Percentiles rank a stretch among this genome's conserved stretches.
These are phyloP conservation scores for Poecilus cupreus DNA, from an alignment of 2,888 invertebrate genomes.

Conservation along the genomic window DNA sequence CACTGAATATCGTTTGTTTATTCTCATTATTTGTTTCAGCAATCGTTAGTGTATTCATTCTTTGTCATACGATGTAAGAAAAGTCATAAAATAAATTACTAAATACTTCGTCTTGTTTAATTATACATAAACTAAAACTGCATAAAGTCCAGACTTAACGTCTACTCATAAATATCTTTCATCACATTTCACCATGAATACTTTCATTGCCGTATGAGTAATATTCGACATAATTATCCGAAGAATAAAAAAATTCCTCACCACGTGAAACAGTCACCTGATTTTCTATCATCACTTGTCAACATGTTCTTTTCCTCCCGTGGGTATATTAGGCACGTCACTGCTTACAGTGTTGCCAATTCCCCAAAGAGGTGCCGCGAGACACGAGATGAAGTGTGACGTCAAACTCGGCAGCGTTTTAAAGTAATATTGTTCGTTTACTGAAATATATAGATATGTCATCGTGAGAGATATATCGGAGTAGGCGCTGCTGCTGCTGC, in stretches of 20 bases:
- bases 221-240: not conserved
- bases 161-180: no score
- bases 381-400: constrained; percentile 21
- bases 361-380: not conserved
- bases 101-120: no score
- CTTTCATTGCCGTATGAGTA: not conserved
- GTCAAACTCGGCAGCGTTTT: not conserved
- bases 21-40: no score
- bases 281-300: not conserved
- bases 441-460: constrained; percentile 18
- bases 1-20: no score
- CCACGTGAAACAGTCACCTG: not conserved
- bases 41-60: no score
- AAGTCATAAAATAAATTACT: no score
- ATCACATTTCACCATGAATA: no score
- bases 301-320: not conserved
- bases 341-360: constrained; percentile 4
- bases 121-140: no score
- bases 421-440: constrained; percentile 1
- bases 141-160: no score
- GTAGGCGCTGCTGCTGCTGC: constrained; percentile 5
- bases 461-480: constrained; percentile 11
- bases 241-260: not conserved
- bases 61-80: no score
- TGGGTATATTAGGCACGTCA: constrained; percentile 23